A percentile compares a stretch with the other conserved stretches of the same genome.
Evolutionary conservation across 64 coral and sea anemone genomes (phyloP).

Genomic region (Pocillopora verrucosa): DNA sequence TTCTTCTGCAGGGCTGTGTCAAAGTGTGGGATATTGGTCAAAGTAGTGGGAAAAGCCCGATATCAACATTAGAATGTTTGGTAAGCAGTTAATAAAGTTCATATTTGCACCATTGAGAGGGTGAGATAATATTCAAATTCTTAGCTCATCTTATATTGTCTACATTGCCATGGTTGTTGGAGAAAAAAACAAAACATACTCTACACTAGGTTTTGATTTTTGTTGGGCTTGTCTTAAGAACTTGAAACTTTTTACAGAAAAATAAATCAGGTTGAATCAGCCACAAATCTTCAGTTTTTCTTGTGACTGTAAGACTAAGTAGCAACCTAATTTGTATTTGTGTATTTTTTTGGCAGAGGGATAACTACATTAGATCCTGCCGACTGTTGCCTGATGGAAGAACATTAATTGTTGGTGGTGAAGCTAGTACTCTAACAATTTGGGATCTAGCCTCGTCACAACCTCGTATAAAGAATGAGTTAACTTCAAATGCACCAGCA

Average conservation of each 20-base stretch:
- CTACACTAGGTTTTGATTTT: neutral
- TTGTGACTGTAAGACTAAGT: too few relatives aligned
- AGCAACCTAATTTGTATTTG: neutral
- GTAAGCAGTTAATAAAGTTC: slow-evolving; percentile 49
- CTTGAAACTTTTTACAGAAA: too few relatives aligned
- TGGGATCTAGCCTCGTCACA: slow-evolving; percentile 98
- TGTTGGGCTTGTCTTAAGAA: too few relatives aligned
- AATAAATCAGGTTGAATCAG: too few relatives aligned
- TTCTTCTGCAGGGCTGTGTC: slow-evolving; percentile 79
- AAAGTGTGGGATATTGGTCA: slow-evolving; percentile 99
- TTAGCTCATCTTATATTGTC: too few relatives aligned
- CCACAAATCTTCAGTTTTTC: too few relatives aligned
- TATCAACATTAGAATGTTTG: slow-evolving; percentile 97
- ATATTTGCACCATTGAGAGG: too few relatives aligned
- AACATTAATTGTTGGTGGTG: slow-evolving; percentile 94
- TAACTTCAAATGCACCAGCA: slow-evolving; percentile 99
- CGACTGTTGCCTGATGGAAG: slow-evolving; percentile 92
- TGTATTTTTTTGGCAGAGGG: slow-evolving; percentile 63
- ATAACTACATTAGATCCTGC: slow-evolving; percentile 99
- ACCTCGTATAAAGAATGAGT: slow-evolving; percentile 96
- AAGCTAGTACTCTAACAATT: slow-evolving; percentile 98
- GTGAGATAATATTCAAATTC: too few relatives aligned
- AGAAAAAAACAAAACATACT: too few relatives aligned
- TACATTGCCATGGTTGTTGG: too few relatives aligned
- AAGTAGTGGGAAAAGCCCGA: slow-evolving; percentile 90